phyloP scores from a whole-genome alignment of 2,797 vertebrate species.

The Botia almorhae region DNA sequence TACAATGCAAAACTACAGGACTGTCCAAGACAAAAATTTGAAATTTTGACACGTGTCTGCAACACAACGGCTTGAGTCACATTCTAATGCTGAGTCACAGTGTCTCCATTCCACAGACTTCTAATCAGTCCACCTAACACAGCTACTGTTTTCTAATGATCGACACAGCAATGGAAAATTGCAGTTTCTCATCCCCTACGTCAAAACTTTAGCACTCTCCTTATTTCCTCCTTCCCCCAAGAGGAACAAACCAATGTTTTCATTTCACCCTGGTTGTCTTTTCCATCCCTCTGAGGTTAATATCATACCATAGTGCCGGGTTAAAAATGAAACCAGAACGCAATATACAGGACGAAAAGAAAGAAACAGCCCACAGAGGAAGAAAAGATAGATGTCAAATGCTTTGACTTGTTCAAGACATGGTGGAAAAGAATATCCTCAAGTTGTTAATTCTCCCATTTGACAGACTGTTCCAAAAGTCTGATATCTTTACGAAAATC shows the following conservation, averaged over 20 bases:
- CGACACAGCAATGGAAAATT: slow-evolving; percentile 44
- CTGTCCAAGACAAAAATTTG: not conserved
- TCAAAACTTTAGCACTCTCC: slow-evolving; percentile 32
- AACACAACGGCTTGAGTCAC: slow-evolving; percentile 15
- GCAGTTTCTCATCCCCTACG: slow-evolving; percentile 23
- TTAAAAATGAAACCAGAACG: slow-evolving; percentile 10
- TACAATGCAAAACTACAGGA: not conserved
- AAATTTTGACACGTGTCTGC: not conserved
- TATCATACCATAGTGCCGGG: slow-evolving; percentile 33
- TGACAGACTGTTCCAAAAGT: not conserved
- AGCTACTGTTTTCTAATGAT: slow-evolving; percentile 50
- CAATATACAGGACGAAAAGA: not conserved
- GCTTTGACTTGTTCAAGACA: not conserved
- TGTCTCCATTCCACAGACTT: slow-evolving; percentile 35
- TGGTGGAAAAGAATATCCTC: not conserved
- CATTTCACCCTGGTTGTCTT: slow-evolving; percentile 49
- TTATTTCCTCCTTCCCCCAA: slow-evolving; percentile 16
- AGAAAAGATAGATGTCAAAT: not conserved
- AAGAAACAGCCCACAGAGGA: not conserved
- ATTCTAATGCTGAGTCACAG: slow-evolving; percentile 32
- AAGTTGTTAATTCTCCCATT: not conserved
- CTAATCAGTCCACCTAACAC: slow-evolving; percentile 33
- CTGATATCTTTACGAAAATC: not conserved
- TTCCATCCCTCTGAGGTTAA: slow-evolving; percentile 49
- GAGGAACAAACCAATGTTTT: slow-evolving; percentile 54